Conservation (phyloP, 2,113 vertebrate species). For the Mus pahari region DNA sequence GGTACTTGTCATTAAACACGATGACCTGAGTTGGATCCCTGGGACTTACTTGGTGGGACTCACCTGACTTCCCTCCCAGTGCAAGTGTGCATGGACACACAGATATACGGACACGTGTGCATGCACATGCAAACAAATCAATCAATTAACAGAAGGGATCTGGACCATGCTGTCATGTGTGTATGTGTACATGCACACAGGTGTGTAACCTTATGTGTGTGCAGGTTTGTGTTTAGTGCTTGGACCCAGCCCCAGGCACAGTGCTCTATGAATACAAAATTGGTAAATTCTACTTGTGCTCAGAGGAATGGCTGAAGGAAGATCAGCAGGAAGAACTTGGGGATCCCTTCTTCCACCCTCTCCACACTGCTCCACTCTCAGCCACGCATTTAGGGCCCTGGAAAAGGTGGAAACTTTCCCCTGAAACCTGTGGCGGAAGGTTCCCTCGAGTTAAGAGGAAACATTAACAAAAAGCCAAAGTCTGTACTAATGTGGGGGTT, state of each 20-base stretch:
- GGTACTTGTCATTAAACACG: neutral
- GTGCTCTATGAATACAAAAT: neutral
- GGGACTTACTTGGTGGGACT: neutral
- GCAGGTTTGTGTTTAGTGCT: too few species aligned
- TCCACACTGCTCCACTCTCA: neutral
- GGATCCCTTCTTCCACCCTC: neutral
- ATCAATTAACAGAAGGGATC: neutral
- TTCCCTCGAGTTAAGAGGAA: neutral
- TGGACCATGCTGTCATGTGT: neutral
- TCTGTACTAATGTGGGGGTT: neutral
- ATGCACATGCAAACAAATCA: too few species aligned
- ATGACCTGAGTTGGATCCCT: neutral
- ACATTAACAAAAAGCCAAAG: neutral
- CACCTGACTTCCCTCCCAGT: neutral
- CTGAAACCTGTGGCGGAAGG: neutral
- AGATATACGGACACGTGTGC: neutral
- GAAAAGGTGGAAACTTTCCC: too few species aligned
- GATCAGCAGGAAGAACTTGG: neutral
- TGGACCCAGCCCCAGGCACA: neutral
- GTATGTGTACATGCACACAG: neutral
- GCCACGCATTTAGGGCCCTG: neutral
- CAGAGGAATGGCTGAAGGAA: neutral
- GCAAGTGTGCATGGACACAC: neutral
- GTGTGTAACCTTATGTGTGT: too few species aligned
- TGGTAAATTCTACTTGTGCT: neutral